A percentile compares a stretch with the other conserved stretches of the same genome.
These are phyloP conservation scores for Meteorus sp. DNA, from an alignment of 1,140 invertebrate genomes.

Conservation along the genomic window DNA sequence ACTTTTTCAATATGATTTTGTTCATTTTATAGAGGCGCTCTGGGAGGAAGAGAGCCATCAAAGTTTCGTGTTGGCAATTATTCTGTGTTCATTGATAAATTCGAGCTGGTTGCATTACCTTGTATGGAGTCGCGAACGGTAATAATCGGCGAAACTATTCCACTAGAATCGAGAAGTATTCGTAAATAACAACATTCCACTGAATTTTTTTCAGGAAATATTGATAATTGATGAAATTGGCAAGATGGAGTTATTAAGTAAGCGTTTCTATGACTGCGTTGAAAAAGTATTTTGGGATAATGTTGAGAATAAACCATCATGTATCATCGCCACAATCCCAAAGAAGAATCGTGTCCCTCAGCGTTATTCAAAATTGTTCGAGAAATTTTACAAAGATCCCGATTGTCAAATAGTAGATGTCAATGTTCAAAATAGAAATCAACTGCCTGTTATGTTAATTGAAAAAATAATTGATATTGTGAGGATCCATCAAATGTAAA, in stretches of 20 bases:
- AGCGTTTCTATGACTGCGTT: conserved; percentile 56
- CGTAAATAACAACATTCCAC: too few relatives aligned
- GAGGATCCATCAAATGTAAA: neutral
- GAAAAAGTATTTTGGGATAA: conserved; percentile 43
- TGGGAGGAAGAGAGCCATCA: conserved; percentile 31
- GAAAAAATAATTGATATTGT: conserved; percentile 11
- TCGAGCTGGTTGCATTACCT: conserved; percentile 62
- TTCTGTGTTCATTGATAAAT: conserved; percentile 61
- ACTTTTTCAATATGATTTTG: conserved; percentile 19
- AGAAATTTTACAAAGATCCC: conserved; percentile 32
- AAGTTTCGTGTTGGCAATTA: conserved; percentile 63
- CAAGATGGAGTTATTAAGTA: conserved; percentile 70
- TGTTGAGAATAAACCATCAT: conserved; percentile 26
- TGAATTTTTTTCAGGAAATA: conserved; percentile 44
- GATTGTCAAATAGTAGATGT: conserved; percentile 21
- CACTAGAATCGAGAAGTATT: too few relatives aligned
- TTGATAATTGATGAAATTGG: conserved; percentile 69
- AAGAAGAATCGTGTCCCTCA: conserved; percentile 34
- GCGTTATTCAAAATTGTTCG: conserved; percentile 31
- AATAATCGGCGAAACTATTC: conserved; percentile 21
- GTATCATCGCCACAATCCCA: conserved; percentile 64
- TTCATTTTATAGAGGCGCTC: conserved; percentile 30
- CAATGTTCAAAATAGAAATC: conserved; percentile 19
- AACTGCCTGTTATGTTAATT: conserved; percentile 11
- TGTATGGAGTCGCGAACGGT: conserved; percentile 44